Evolutionary conservation across 2,797 vertebrate species (phyloP).

Genomic region (Pristis pectinata): DNA sequence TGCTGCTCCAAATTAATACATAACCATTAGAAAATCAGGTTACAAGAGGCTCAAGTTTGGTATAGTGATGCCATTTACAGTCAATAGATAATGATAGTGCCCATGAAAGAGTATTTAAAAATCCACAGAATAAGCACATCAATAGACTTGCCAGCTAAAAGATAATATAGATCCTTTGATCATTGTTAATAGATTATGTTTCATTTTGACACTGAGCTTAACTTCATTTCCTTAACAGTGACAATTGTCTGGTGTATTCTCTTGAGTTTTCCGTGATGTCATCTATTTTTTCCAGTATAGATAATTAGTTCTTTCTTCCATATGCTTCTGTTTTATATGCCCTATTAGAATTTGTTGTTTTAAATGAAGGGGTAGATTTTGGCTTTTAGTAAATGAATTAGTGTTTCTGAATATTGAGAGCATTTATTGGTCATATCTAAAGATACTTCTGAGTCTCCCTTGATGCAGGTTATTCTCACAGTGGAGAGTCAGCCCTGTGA

Average conservation of each 20-base stretch:
- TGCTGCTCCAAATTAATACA: neutral
- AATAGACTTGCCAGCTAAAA: neutral
- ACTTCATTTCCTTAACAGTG: neutral
- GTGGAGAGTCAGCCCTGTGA: neutral
- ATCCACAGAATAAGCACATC: neutral
- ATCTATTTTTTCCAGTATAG: neutral
- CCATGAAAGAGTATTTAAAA: neutral
- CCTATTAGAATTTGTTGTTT: neutral
- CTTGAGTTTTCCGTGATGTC: neutral
- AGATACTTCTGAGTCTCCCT: neutral
- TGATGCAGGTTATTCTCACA: neutral
- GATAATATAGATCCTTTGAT: neutral
- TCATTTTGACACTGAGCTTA: neutral
- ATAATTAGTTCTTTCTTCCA: neutral
- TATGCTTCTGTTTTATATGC: neutral
- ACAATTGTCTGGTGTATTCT: neutral
- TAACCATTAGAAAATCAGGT: too few species aligned
- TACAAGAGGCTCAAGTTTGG: neutral
- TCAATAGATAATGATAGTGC: neutral
- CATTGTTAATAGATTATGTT: neutral
- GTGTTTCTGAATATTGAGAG: conserved; percentile 33
- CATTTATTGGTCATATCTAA: conserved; percentile 36
- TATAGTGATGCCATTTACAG: neutral
- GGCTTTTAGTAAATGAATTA: conserved; percentile 33
- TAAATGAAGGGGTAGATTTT: neutral